Conservation (phyloP, 2,888 invertebrate species). For the Drosophila basisetae region DNA sequence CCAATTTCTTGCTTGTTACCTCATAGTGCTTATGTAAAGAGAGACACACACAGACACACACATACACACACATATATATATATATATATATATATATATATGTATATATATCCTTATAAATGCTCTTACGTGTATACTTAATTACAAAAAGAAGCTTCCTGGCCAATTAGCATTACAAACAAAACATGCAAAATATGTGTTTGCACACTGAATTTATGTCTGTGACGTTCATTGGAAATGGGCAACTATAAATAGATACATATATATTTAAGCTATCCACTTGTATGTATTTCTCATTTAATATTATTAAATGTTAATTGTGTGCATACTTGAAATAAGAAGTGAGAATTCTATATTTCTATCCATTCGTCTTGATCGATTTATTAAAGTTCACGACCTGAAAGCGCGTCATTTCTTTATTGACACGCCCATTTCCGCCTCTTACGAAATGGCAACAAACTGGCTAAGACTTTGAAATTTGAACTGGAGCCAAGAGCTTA, state of each 20-base stretch:
- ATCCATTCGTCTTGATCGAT: not conserved
- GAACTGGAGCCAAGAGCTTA: not conserved
- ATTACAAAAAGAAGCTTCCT: slow-evolving; percentile 1
- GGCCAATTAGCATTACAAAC: slow-evolving; percentile 10
- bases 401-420: slow-evolving; percentile 8
- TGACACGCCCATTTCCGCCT: slow-evolving; percentile 8
- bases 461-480: not conserved
- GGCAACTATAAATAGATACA: not conserved
- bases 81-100: not conserved
- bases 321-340: not conserved
- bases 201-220: slow-evolving; percentile 2
- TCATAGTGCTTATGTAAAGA: slow-evolving; percentile 26
- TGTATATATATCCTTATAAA: not conserved
- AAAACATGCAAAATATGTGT: slow-evolving; percentile 5
- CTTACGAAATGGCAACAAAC: not conserved
- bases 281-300: not conserved
- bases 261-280: not conserved
- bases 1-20: slow-evolving; percentile 19
- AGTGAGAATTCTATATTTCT: not conserved
- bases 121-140: not conserved
- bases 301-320: not conserved
- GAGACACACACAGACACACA: not conserved
- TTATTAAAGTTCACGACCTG: slow-evolving; percentile 7
- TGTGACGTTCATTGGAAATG: not conserved
- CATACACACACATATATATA: not conserved